Evolutionary conservation across 2,888 invertebrate species (phyloP).

Genomic region (Tiphia femorata): DNA sequence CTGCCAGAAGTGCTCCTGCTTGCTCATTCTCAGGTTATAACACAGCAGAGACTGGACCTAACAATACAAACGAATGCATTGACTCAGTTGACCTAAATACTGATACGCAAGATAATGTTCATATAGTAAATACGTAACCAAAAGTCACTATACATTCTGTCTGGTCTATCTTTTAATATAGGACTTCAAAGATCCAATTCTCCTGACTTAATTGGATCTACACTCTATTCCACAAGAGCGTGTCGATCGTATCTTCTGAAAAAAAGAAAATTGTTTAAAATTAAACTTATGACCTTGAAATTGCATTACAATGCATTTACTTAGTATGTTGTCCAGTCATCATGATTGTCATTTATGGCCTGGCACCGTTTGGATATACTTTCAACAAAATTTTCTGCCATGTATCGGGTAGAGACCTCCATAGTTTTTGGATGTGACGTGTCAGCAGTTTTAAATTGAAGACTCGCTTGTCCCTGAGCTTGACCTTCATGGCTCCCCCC

Average conservation of each 20-base stretch:
- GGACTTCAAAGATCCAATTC: conserved; percentile 9
- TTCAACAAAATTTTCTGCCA: too few relatives aligned
- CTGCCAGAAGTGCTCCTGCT: conserved; percentile 49
- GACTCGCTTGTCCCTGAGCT: too few relatives aligned
- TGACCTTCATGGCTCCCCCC: too few relatives aligned
- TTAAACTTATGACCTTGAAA: conserved; percentile 3
- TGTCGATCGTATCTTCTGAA: too few relatives aligned
- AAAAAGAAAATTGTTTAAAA: not conserved
- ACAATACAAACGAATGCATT: conserved; percentile 39
- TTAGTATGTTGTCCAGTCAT: too few relatives aligned
- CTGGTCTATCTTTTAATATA: not conserved
- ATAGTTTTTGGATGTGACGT: too few relatives aligned
- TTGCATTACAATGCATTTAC: not conserved
- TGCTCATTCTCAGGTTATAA: conserved; percentile 50
- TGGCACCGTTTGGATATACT: too few relatives aligned
- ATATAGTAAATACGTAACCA: conserved; percentile 49
- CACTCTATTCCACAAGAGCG: not conserved
- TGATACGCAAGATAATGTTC: conserved; percentile 45
- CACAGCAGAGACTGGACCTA: conserved; percentile 44
- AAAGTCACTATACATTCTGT: not conserved
- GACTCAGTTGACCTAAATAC: conserved; percentile 40
- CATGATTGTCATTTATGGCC: too few relatives aligned
- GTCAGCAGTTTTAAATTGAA: too few relatives aligned
- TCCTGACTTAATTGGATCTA: conserved; percentile 25
- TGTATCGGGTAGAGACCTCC: too few relatives aligned